phyloP scores from a whole-genome alignment of 2,888 invertebrate genomes.

The Crematogaster levior region DNA sequence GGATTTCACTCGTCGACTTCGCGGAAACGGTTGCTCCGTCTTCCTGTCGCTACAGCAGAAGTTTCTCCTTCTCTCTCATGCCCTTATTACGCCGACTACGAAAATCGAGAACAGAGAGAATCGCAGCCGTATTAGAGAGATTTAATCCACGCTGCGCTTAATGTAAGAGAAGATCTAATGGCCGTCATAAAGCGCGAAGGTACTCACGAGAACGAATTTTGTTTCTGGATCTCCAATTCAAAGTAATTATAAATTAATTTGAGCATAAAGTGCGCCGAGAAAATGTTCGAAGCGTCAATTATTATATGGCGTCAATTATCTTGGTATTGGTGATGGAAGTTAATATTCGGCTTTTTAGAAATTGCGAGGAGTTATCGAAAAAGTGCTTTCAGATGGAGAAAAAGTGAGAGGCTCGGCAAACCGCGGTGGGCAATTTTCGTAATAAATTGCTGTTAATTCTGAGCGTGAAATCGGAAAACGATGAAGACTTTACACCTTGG shows the following conservation, averaged over 20 bases:
- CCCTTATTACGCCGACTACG: conserved; percentile 29
- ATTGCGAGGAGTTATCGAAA: conserved; percentile 14
- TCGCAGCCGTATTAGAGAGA: conserved; percentile 48
- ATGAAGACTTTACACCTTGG: conserved; percentile 48
- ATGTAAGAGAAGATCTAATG: conserved; percentile 44
- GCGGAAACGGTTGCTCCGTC: conserved; percentile 75
- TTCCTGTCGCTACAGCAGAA: conserved; percentile 47
- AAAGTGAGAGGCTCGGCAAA: conserved; percentile 37
- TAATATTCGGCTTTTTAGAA: conserved; percentile 4
- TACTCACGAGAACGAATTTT: conserved; percentile 1
- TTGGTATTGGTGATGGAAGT: background rate
- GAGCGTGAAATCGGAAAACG: conserved; percentile 70
- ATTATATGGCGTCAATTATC: conserved; percentile 8
- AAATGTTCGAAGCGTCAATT: conserved; percentile 10
- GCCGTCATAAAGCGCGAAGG: background rate
- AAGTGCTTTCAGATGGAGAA: conserved; percentile 1
- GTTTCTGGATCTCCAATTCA: background rate
- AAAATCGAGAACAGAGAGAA: conserved; percentile 43
- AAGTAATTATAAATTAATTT: background rate
- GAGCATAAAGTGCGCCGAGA: background rate
- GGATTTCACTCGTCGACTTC: conserved; percentile 75
- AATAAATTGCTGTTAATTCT: conserved; percentile 68
- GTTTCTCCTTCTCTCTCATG: conserved; percentile 3
- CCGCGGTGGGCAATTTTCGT: conserved; percentile 61
- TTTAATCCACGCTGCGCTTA: conserved; percentile 53